Evolutionary conservation across 2,797 vertebrate genomes (phyloP).

Genomic region (Tamandua tetradactyla): DNA sequence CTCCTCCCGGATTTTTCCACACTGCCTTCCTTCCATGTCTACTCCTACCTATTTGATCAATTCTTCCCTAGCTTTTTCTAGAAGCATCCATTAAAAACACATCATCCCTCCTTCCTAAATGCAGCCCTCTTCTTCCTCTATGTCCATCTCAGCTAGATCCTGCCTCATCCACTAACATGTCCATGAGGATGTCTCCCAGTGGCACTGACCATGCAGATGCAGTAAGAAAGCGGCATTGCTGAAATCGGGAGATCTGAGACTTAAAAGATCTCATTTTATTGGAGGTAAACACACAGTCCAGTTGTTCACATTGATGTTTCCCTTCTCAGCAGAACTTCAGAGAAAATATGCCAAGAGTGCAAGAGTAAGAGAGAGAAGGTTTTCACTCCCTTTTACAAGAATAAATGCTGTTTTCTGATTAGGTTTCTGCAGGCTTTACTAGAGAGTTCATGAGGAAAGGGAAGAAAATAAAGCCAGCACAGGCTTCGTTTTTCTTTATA

Average conservation of each 20-base stretch:
- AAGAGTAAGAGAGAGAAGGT: background rate
- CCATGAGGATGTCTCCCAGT: background rate
- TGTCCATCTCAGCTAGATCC: background rate
- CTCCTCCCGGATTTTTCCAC: background rate
- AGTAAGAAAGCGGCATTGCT: background rate
- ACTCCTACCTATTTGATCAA: background rate
- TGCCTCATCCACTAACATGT: too few relatives aligned
- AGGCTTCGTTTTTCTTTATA: background rate
- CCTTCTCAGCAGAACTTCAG: background rate
- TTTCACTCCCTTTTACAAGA: background rate
- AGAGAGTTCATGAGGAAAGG: background rate
- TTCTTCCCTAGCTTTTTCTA: background rate
- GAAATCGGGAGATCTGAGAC: background rate
- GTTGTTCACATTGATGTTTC: background rate
- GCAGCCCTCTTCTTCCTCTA: background rate
- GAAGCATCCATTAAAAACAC: background rate
- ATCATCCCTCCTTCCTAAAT: background rate
- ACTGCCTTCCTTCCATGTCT: background rate
- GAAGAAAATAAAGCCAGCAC: background rate
- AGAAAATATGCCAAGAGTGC: background rate
- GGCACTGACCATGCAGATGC: background rate
- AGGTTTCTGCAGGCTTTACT: background rate
- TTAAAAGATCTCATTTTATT: background rate
- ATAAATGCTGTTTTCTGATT: background rate
- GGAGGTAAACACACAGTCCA: background rate